Percentiles rank a stretch among this genome's conserved stretches.
Evolutionary conservation across 2,888 invertebrate genomes (phyloP).

Genomic region (Timema podura): DNA sequence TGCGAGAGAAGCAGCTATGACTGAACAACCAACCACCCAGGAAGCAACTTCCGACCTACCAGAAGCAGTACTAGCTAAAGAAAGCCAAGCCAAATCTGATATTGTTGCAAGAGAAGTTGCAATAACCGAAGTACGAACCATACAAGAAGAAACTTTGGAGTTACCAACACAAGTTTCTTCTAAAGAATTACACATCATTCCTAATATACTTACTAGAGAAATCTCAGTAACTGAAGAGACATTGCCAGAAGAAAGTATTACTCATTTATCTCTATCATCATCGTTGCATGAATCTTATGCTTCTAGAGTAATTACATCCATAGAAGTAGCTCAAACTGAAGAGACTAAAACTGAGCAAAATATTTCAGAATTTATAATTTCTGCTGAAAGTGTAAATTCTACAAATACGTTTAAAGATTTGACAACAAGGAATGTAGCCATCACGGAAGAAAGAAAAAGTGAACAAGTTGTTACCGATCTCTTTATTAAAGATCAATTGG

Average conservation of each 20-base stretch:
- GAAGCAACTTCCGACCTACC: slow-evolving; percentile 17
- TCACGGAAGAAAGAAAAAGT: too few relatives aligned
- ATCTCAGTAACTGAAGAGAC: slow-evolving; percentile 11
- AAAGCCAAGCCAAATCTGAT: slow-evolving; percentile 9
- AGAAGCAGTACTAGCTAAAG: not conserved
- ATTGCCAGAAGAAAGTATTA: not conserved
- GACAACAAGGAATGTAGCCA: too few relatives aligned
- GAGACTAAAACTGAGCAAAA: slow-evolving; percentile 5
- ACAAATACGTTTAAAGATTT: too few relatives aligned
- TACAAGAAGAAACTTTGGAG: slow-evolving; percentile 18
- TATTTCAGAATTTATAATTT: slow-evolving; percentile 3
- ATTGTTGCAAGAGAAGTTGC: slow-evolving; percentile 23
- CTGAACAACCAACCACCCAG: slow-evolving; percentile 1
- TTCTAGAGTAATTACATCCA: not conserved
- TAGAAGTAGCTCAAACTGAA: slow-evolving; percentile 10
- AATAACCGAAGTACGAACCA: slow-evolving; percentile 17
- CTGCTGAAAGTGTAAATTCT: not conserved
- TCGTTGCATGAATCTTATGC: too few relatives aligned
- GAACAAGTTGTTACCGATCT: too few relatives aligned
- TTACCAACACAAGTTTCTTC: slow-evolving; percentile 8
- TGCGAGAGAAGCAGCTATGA: slow-evolving; percentile 9
- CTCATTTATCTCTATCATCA: not conserved
- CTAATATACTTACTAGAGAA: slow-evolving; percentile 12
- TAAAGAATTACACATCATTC: slow-evolving; percentile 17
- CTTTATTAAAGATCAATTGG: too few relatives aligned